These are phyloP conservation scores for Heliocidaris erythrogramma DNA, from an alignment of 35 echinoderm and acorn worm genomes.

Conservation along the genomic window DNA sequence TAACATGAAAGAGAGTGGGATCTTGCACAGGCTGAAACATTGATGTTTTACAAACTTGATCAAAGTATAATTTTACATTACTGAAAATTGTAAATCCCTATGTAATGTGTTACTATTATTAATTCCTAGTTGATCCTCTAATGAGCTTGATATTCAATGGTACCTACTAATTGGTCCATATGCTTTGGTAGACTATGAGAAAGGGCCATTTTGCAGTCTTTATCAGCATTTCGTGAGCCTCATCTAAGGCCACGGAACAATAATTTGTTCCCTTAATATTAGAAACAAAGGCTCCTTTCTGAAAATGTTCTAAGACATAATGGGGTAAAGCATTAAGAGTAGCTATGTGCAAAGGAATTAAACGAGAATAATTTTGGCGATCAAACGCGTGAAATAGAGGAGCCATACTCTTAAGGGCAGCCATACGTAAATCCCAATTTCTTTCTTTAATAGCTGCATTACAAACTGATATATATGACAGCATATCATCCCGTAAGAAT, in stretches of 20 bases:
- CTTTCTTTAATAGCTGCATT: conserved; percentile 8
- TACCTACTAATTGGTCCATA: conserved; percentile 36
- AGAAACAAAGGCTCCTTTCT: conserved; percentile 49
- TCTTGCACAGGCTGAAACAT: conserved; percentile 6
- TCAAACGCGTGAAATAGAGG: conserved; percentile 58
- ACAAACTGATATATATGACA: conserved; percentile 24
- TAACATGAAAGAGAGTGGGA: conserved; percentile 26
- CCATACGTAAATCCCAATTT: conserved; percentile 52
- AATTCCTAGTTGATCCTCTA: conserved; percentile 4
- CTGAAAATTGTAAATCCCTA: conserved; percentile 13
- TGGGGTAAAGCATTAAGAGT: conserved; percentile 13
- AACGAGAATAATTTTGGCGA: conserved; percentile 16
- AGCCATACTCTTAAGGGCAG: conserved; percentile 32
- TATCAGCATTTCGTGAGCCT: conserved; percentile 34
- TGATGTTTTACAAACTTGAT: neutral
- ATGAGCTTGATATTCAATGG: conserved; percentile 33
- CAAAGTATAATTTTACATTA: conserved; percentile 52
- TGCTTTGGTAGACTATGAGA: neutral
- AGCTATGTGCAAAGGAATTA: conserved; percentile 45
- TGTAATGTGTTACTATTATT: neutral
- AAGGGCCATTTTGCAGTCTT: conserved; percentile 21
- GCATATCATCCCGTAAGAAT: conserved; percentile 4
- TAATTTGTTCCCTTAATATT: neutral
- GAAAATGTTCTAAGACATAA: neutral
- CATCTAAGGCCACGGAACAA: conserved; percentile 3